Percentiles rank a stretch among this genome's conserved stretches.
phyloP scores from a whole-genome alignment of 1,140 invertebrate genomes.

The Teleopsis dalmanni region DNA sequence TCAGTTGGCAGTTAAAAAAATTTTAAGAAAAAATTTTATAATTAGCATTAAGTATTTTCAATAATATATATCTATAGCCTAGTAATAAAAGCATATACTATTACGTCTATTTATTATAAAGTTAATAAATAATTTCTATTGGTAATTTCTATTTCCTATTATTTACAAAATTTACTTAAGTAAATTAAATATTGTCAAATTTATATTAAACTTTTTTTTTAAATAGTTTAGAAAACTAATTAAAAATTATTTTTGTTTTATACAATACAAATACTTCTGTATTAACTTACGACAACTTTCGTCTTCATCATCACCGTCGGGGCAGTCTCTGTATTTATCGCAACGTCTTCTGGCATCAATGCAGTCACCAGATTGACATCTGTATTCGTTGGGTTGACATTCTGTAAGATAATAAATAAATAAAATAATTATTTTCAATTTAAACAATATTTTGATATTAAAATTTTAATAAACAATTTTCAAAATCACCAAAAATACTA shows the following conservation, averaged over 20 bases:
- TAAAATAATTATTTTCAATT: too few relatives aligned
- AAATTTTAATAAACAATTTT: too few relatives aligned
- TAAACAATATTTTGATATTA: too few relatives aligned
- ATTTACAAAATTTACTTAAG: background rate
- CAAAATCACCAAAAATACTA: too few relatives aligned
- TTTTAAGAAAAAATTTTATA: background rate
- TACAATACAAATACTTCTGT: background rate
- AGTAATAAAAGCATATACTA: too few relatives aligned
- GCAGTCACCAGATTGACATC: conserved; percentile 59
- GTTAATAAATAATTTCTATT: background rate
- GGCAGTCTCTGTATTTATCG: conserved; percentile 55
- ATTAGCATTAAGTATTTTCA: too few relatives aligned
- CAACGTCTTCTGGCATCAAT: conserved; percentile 54
- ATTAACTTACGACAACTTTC: conserved; percentile 51
- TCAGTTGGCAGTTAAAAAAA: too few relatives aligned
- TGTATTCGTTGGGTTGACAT: conserved; percentile 55
- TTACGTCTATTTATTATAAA: background rate
- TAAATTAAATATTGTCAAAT: too few relatives aligned
- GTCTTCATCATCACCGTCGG: conserved; percentile 54
- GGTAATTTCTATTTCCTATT: background rate
- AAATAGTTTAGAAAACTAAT: background rate
- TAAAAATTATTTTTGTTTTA: background rate
- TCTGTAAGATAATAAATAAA: too few relatives aligned
- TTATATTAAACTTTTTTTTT: background rate
- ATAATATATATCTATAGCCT: too few relatives aligned